Base-by-base conservation (phyloP, 2,888 invertebrate genomes). In the Clepsis dumicolana region DNA sequence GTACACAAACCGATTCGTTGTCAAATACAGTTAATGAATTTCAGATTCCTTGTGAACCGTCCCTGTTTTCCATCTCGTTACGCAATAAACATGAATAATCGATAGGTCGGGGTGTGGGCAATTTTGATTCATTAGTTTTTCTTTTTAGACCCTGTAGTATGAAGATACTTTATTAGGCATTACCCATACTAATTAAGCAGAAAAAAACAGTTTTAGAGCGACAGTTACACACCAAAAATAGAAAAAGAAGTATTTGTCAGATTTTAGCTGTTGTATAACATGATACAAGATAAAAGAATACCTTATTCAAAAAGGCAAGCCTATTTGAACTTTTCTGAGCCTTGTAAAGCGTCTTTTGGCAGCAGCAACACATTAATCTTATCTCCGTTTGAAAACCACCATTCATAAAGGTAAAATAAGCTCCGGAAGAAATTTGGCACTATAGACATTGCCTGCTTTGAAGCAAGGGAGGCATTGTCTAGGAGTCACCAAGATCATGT, bases 41-140 rank as follows among this genome's bases (percentile, higher is more conserved):
- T 84, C 80, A 77, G 71, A 79, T 83, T 85, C 80, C 75, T 80
- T 71, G 75, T 74, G 75, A 74, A 75, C 72, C 74, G 74, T 64
- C 73, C 76, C 74, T 74, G 77, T 83, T 84, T 86, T 88, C 82
- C 73, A 79, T 79, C 75, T 87, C 87, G 82, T 88, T 90, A 80
- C 84, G 76, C 84, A 84, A 81, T 80, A 69, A 70, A 73, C 80
- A 81, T 85, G 82, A 81, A 84, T 84, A 83, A 87, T 84, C 83
- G 77, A 75, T 75, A 74, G 35, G 64, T 69, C 73, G 73, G 67
- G 62, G 48, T 48, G 48, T 48, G 21, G 12, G 48, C 48, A 48
- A 48, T 48, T 48, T 21, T 48, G 21, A 48, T 48, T 48, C 48
- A 48, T 21, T 21, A 12, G 21, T 48, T 48, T 16, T 44, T 44